Evolutionary conservation across 2,113 vertebrate species (phyloP), one percentile per base, ranked within the genome.

Genomic region (Lontra canadensis): DNA sequence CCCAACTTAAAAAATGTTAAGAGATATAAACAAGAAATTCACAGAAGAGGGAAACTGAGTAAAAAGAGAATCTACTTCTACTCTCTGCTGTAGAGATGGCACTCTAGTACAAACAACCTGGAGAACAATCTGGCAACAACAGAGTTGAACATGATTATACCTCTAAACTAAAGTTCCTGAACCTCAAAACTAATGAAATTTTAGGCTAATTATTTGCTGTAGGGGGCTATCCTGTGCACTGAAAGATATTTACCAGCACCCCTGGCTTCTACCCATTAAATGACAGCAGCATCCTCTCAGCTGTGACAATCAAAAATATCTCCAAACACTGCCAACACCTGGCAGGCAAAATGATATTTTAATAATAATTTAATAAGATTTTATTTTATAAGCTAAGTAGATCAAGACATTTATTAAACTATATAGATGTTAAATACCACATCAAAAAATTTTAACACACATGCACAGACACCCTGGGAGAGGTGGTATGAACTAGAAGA

Each of bases 1-100:
- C 3, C 47, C n/a, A 90, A 42, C 47, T 92, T 94, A 87, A 95
- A 90, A 95, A 95, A 71, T 34, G 31, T 1, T 59, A 93, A 90
- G 21, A 92, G 14, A 97, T 3, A 84, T 55, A 49, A 96, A 97
- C 7, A 97, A 84, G 36, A 39, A 83, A 90, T 42, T 90, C 36
- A 92, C 18, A 73, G 18, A 76, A 94, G 34, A 82, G 26, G 26
- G 26, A 96, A 94, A 4, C 34, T 76, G 13, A 86, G 61, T 36
- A 4, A 92, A 73, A 90, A 90, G 57, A 29, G 1, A 78, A 80
- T 82, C 84, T 74, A 78, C 71, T 52, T 95, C 73, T 88, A 93
- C 59, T 20, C 36, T 96, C 34, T 91, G 55, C 49, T 14, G 0
- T 34, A 67, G 14, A 14, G 47, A 71, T 55, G 1, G 1, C 71